phyloP scores from a whole-genome alignment of 35 echinoderm and acorn worm genomes.

The Holothuria glaberrima region DNA sequence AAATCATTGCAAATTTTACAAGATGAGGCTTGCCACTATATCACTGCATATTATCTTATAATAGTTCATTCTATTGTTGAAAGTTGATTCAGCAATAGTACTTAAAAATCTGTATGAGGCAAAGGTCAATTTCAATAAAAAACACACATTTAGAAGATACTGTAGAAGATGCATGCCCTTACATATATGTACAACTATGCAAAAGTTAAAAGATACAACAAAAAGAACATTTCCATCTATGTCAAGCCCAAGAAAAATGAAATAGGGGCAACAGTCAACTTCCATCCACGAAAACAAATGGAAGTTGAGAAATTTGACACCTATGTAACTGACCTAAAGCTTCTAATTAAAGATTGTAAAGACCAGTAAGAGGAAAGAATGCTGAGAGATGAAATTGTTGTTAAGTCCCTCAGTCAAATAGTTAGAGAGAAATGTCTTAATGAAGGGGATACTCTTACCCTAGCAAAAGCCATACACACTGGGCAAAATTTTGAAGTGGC shows the following conservation, averaged over 20 bases:
- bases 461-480: slow-evolving; percentile 50
- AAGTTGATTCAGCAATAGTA: no score
- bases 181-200: no score
- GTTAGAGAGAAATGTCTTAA: slow-evolving; percentile 83
- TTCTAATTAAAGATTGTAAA: slow-evolving; percentile 77
- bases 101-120: no score
- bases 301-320: slow-evolving; percentile 82
- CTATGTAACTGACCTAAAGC: slow-evolving; percentile 74
- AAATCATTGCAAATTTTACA: no score
- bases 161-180: no score
- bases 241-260: slow-evolving; percentile 62
- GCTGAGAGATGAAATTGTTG: slow-evolving; percentile 70
- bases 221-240: slow-evolving; percentile 60
- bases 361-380: slow-evolving; percentile 76
- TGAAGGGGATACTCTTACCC: slow-evolving; percentile 62
- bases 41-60: no score
- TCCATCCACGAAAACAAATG: slow-evolving; percentile 58
- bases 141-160: no score
- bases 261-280: slow-evolving; percentile 79
- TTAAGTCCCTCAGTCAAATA: not conserved
- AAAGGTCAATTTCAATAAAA: no score
- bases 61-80: no score
- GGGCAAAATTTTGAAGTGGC: slow-evolving; percentile 52
- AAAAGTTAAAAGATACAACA: slow-evolving; percentile 57
- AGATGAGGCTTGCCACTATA: no score